Evolutionary conservation across 2,113 vertebrate species (phyloP).

Genomic region (Gyps fulvus): DNA sequence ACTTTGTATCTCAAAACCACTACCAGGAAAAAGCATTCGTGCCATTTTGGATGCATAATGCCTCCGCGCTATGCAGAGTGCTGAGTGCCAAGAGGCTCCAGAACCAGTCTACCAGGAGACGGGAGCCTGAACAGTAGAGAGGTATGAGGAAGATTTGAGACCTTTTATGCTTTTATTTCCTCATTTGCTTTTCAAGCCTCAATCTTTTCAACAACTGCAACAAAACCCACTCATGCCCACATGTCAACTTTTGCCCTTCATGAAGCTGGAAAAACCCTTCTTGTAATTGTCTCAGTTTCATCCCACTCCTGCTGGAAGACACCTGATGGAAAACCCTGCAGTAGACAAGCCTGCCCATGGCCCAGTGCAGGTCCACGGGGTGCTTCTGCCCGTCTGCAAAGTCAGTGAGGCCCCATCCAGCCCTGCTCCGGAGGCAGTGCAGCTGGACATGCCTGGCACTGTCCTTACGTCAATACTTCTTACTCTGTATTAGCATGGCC

Average conservation of each 20-base stretch:
- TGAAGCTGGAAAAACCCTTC: not conserved
- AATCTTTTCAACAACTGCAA: not conserved
- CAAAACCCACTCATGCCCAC: not conserved
- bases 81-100: not conserved
- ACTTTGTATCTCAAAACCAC: not conserved
- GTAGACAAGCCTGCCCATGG: not conserved
- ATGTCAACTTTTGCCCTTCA: not conserved
- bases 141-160: not conserved
- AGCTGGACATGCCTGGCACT: not conserved
- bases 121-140: not conserved
- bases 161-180: not conserved
- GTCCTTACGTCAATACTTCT: not conserved
- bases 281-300: not conserved
- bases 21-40: not conserved
- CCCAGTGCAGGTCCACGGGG: fast-evolving
- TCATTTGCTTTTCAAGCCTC: not conserved
- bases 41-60: not conserved
- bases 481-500: not conserved
- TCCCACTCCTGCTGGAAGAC: not conserved
- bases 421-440: not conserved
- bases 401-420: not conserved
- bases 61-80: not conserved
- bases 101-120: not conserved
- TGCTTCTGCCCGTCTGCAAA: not conserved
- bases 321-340: not conserved